A percentile compares a stretch with the other conserved stretches of the same genome.
phyloP scores from a whole-genome alignment of 2,797 vertebrate genomes.

The Peromyscus melanophrys region DNA sequence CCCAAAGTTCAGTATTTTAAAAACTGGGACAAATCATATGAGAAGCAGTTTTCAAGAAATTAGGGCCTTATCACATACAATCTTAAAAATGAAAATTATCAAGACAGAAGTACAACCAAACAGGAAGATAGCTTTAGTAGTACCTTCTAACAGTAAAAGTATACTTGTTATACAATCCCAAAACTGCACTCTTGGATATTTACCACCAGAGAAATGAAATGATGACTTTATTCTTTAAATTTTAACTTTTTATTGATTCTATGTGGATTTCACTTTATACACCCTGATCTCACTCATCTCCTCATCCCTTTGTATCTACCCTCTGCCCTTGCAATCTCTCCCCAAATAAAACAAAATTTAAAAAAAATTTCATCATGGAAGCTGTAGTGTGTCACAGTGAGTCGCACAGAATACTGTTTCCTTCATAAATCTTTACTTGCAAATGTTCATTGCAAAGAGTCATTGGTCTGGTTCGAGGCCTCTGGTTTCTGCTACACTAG shows the following conservation, averaged over 20 bases:
- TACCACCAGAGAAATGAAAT: not conserved
- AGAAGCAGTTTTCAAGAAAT: conserved; percentile 46
- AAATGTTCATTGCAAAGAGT: not conserved
- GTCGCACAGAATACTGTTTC: not conserved
- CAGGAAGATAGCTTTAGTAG: not conserved
- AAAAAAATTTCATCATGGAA: not conserved
- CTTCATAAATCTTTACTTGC: not conserved
- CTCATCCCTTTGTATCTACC: too few species aligned
- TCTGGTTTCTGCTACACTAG: not conserved
- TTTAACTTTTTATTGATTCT: not conserved
- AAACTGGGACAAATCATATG: conserved; percentile 41
- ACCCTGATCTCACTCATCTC: not conserved
- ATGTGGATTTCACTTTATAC: not conserved
- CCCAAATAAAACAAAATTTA: not conserved
- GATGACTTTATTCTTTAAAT: not conserved
- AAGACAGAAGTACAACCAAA: not conserved
- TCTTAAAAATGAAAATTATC: conserved; percentile 13
- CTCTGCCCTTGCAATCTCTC: not conserved
- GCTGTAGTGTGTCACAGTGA: not conserved
- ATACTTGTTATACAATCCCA: not conserved
- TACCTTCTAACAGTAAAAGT: conserved; percentile 35
- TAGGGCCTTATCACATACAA: not conserved
- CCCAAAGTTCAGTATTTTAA: not conserved
- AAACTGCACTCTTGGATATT: not conserved
- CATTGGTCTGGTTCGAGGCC: not conserved